These are phyloP conservation scores for Apantesis nais DNA, from an alignment of 2,888 invertebrate species.

Conservation along the genomic window DNA sequence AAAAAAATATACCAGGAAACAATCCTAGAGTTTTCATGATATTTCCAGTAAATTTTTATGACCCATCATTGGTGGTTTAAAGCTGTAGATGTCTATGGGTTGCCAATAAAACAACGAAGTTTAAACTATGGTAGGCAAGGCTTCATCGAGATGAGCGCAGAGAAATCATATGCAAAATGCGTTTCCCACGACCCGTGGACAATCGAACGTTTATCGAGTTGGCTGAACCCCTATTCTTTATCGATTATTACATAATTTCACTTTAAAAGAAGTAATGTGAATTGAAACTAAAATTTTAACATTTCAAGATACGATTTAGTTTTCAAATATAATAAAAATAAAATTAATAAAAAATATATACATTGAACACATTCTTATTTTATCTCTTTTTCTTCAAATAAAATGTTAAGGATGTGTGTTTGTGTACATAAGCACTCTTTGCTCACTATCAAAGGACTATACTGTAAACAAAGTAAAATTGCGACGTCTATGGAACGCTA, in stretches of 20 bases:
- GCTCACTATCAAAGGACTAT: background rate
- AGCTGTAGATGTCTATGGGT: constrained; percentile 29
- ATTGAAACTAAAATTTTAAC: background rate
- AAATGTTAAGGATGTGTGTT: background rate
- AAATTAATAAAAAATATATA: background rate
- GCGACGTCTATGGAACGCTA: background rate
- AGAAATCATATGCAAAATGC: constrained; percentile 74
- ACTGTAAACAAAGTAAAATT: background rate
- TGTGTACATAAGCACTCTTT: background rate
- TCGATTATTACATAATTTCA: constrained; percentile 44
- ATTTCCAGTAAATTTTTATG: constrained; percentile 37
- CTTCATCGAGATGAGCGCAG: constrained; percentile 45
- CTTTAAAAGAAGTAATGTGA: background rate
- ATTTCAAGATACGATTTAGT: background rate
- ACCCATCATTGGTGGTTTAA: constrained; percentile 30
- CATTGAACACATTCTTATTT: background rate
- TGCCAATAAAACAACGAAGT: constrained; percentile 43
- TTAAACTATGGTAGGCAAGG: constrained; percentile 39
- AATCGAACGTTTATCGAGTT: constrained; percentile 70
- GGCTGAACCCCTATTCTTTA: constrained; percentile 52
- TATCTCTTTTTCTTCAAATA: background rate
- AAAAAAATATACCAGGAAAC: constrained; percentile 20
- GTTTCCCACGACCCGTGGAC: constrained; percentile 70
- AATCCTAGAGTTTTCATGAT: constrained; percentile 13
- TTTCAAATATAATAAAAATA: background rate